Percentiles rank a stretch among this genome's conserved stretches.
Evolutionary conservation across 1,140 invertebrate species (phyloP).

Genomic region (Melanaphis sacchari): DNA sequence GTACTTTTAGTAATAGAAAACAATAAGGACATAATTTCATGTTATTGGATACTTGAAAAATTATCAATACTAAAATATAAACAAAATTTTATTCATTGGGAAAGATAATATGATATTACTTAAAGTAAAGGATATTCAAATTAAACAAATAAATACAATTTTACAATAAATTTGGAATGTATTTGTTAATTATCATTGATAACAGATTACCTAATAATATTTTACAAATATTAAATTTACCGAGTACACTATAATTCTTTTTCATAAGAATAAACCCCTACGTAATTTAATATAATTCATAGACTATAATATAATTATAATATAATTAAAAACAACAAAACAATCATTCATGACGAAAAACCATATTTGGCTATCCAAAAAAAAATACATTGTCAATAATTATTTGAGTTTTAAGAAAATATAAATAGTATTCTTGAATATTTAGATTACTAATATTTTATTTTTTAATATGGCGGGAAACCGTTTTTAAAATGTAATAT

Average conservation of each 20-base stretch:
- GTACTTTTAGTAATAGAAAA: too few species aligned
- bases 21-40: too few species aligned
- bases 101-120: background rate
- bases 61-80: background rate
- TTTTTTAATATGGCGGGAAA: background rate
- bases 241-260: conserved; percentile 41
- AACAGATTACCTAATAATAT: conserved; percentile 57
- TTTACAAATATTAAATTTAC: conserved; percentile 56
- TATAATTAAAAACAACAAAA: conserved; percentile 58
- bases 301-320: conserved; percentile 57
- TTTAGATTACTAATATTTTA: background rate
- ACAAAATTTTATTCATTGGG: background rate
- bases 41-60: background rate
- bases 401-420: conserved; percentile 34
- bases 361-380: conserved; percentile 1
- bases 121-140: conserved; percentile 8
- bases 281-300: conserved; percentile 54
- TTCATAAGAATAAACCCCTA: conserved; percentile 54
- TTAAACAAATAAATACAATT: conserved; percentile 36
- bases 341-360: conserved; percentile 46
- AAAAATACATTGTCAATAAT: conserved; percentile 37
- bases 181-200: conserved; percentile 57
- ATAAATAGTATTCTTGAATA: conserved; percentile 35
- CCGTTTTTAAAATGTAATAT: background rate
- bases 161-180: conserved; percentile 57